Base-by-base conservation (phyloP, 2,113 vertebrate species). In the Archocentrus centrarchus region DNA sequence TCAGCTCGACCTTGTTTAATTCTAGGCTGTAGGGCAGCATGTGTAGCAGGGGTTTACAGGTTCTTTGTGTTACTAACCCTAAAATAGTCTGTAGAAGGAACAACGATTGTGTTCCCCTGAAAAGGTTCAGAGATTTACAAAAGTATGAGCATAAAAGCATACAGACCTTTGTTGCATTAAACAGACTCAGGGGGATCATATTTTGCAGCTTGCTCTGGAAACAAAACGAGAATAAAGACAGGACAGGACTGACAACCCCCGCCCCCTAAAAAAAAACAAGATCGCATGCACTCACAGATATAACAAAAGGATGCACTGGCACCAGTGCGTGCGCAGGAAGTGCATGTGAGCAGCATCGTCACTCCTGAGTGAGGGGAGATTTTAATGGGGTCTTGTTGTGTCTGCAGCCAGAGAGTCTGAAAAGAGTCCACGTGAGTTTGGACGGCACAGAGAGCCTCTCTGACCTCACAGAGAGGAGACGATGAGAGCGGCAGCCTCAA, bases 331-430 rank as follows among this genome's bases (percentile, higher is more conserved):
- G 7, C 2, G 24, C 50, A 57, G 60, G 37, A 30, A 53, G 47
- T 44, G 55, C 57, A 27, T 37, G 58, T 50, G 58, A 39, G 44
- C 61, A 59, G 82, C 18, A 7, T 41, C 2, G 77, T 15, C 0
- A 32, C 1, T 39, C 3, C 32, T 18, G 24, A 59, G 18, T 30
- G 62, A 37, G 0, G 6, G 58, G 20, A 66, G 1, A 37, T 7
- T 20, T 75, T 80, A 87, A 83, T 75, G 64, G 58, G 85, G 20
- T 30, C 41, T 10, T 83, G 76, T 91, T 85, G 61, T 86, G 86
- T 86, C 82, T 64, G 80, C 60, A 1, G 80, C 70, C 59, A 30
- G 55, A 79, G 39, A 20, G 22, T 58, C 68, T 68, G 79, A 76
- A 81, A 27, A 7, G 58, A 53, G 47, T 86, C 84, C 35, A 24